Conservation (phyloP, 1,140 invertebrate genomes). For the Lutraria rhynchaena region DNA sequence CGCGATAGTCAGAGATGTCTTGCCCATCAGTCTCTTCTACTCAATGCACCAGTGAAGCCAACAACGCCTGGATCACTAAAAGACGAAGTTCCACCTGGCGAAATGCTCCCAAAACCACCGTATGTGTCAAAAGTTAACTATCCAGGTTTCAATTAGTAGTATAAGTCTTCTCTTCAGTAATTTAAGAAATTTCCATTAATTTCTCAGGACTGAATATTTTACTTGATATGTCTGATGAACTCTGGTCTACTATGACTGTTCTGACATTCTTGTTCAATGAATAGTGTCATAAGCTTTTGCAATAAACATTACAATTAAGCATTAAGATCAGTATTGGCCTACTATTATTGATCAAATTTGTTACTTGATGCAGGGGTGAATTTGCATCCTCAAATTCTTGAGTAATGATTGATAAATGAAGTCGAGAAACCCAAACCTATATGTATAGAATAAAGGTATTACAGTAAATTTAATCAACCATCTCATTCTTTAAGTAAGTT, state of each 20-base stretch:
- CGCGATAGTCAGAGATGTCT: not conserved
- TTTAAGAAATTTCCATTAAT: not conserved
- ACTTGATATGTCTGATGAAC: not conserved
- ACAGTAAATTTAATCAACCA: too few species aligned
- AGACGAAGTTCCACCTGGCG: constrained; percentile 1
- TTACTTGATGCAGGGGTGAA: too few species aligned
- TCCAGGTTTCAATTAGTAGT: not conserved
- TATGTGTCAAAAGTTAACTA: not conserved
- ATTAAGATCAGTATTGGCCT: too few species aligned
- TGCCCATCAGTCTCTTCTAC: not conserved
- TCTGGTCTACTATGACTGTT: not conserved
- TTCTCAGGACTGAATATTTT: not conserved
- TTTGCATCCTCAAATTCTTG: too few species aligned
- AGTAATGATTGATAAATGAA: too few species aligned
- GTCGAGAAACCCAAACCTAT: too few species aligned
- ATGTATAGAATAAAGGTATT: too few species aligned
- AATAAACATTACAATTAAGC: too few species aligned
- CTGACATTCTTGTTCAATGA: not conserved
- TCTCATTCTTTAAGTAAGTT: too few species aligned
- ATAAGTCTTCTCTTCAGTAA: not conserved
- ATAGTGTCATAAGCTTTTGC: too few species aligned
- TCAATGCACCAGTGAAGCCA: not conserved
- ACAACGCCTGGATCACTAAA: constrained; percentile 2
- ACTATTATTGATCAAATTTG: too few species aligned
- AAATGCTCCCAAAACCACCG: not conserved